Percentiles rank a stretch among this genome's conserved stretches.
These are phyloP conservation scores for Gorsachius magnificus DNA, from an alignment of 2,797 vertebrate species.

Conservation along the genomic window DNA sequence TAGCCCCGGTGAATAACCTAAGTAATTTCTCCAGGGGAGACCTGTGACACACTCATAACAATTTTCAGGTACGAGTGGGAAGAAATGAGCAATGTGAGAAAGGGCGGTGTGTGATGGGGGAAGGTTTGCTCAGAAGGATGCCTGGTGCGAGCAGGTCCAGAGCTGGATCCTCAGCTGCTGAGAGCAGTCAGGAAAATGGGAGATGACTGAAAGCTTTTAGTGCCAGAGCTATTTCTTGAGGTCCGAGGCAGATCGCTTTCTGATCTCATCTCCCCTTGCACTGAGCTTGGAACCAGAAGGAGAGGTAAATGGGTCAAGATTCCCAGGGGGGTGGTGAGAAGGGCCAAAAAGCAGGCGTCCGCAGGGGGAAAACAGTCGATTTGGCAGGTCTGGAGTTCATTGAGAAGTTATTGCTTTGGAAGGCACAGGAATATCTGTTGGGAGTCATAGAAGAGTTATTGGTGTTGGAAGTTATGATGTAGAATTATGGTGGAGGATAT, in stretches of 20 bases:
- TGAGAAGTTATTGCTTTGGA: slow-evolving; percentile 72
- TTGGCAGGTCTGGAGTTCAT: slow-evolving; percentile 71
- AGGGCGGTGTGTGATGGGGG: background rate
- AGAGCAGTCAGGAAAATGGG: slow-evolving; percentile 50
- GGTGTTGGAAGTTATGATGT: slow-evolving; percentile 70
- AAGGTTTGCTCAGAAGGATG: background rate
- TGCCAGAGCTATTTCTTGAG: slow-evolving; percentile 52
- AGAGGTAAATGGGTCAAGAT: slow-evolving; percentile 68
- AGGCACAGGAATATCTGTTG: slow-evolving; percentile 66
- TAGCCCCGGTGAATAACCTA: background rate
- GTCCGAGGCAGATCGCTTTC: slow-evolving; percentile 47
- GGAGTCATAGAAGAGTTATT: slow-evolving; percentile 70
- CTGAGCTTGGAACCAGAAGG: slow-evolving; percentile 60
- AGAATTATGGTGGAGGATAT: slow-evolving; percentile 67
- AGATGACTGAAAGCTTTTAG: slow-evolving; percentile 61
- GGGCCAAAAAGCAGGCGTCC: slow-evolving; percentile 67
- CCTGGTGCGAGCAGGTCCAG: background rate
- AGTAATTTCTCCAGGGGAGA: slow-evolving; percentile 27
- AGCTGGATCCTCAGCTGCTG: slow-evolving; percentile 5
- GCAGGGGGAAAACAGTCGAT: slow-evolving; percentile 42
- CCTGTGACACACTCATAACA: background rate
- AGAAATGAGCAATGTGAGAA: slow-evolving; percentile 22
- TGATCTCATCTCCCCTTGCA: slow-evolving; percentile 62
- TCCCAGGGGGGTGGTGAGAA: slow-evolving; percentile 41
- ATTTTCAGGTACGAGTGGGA: slow-evolving; percentile 19